Conservation (phyloP, 2,797 vertebrate genomes). For the Amblyopsis hoosieri region DNA sequence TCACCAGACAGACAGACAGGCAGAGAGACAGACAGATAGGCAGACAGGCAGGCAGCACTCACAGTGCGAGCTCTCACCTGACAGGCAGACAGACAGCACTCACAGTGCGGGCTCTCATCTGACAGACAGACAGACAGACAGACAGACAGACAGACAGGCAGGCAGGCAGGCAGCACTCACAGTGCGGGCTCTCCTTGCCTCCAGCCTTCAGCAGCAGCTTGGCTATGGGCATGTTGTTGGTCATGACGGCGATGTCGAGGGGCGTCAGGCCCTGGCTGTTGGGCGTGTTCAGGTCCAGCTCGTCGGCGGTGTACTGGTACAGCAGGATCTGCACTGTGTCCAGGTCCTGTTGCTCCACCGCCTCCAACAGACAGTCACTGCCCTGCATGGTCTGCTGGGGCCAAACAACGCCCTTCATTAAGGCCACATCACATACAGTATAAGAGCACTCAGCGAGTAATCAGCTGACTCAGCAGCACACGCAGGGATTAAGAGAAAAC, state of each 20-base stretch:
- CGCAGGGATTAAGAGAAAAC: too few relatives aligned
- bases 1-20: too few relatives aligned
- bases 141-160: background rate
- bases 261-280: constrained; percentile 92
- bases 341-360: constrained; percentile 95
- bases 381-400: constrained; percentile 86
- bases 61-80: too few relatives aligned
- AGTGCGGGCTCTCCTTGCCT: constrained; percentile 92
- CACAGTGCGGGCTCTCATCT: too few relatives aligned
- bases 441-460: too few relatives aligned
- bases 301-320: constrained; percentile 87
- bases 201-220: constrained; percentile 88
- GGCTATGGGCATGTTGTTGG: constrained; percentile 92
- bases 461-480: too few relatives aligned
- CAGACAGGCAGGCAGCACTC: too few relatives aligned
- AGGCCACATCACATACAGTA: background rate
- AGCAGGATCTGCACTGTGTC: constrained; percentile 92
- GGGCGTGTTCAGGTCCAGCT: constrained; percentile 94
- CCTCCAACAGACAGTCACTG: constrained; percentile 91
- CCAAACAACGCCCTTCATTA: background rate
- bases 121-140: too few relatives aligned
- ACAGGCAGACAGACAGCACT: constrained; percentile 64
- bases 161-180: constrained; percentile 78
- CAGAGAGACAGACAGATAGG: too few relatives aligned
- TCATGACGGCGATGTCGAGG: constrained; percentile 94